Conservation (phyloP, 2,888 invertebrate species). For the Elmis aenea region DNA sequence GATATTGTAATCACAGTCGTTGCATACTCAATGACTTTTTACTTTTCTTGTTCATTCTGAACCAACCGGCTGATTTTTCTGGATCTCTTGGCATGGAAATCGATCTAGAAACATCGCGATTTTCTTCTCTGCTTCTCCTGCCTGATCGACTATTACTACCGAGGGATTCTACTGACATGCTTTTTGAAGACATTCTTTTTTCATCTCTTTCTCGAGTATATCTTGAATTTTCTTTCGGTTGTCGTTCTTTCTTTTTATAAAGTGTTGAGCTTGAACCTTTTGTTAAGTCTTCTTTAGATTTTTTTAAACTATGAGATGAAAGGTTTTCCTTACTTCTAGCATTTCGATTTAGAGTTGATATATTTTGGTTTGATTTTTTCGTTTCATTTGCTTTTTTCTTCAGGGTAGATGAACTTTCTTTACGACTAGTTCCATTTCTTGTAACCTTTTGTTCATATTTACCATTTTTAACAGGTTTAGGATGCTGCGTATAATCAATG, state of each 20-base stretch:
- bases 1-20: conserved; percentile 33
- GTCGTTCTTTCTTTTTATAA: conserved; percentile 44
- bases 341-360: conserved; percentile 48
- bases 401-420: conserved; percentile 40
- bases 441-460: conserved; percentile 42
- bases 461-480: conserved; percentile 44
- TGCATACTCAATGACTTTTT: conserved; percentile 40
- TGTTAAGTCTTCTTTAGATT: conserved; percentile 36
- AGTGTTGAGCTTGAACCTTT: conserved; percentile 40
- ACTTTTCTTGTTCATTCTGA: conserved; percentile 56
- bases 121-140: conserved; percentile 32
- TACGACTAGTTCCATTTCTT: conserved; percentile 37
- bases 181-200: conserved; percentile 46
- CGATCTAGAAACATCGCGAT: conserved; percentile 56
- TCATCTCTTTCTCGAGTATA: conserved; percentile 40
- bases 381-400: conserved; percentile 50
- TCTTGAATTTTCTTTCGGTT: conserved; percentile 47
- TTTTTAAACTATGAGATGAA: conserved; percentile 30
- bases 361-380: conserved; percentile 34
- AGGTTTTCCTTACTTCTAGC: conserved; percentile 42
- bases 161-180: conserved; percentile 60
- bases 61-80: conserved; percentile 69
- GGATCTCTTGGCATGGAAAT: conserved; percentile 70
- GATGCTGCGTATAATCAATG: conserved; percentile 71
- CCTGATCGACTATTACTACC: conserved; percentile 47